Evolutionary conservation across 1,140 invertebrate species (phyloP).

Genomic region (Pseudachorutes palmiensis): DNA sequence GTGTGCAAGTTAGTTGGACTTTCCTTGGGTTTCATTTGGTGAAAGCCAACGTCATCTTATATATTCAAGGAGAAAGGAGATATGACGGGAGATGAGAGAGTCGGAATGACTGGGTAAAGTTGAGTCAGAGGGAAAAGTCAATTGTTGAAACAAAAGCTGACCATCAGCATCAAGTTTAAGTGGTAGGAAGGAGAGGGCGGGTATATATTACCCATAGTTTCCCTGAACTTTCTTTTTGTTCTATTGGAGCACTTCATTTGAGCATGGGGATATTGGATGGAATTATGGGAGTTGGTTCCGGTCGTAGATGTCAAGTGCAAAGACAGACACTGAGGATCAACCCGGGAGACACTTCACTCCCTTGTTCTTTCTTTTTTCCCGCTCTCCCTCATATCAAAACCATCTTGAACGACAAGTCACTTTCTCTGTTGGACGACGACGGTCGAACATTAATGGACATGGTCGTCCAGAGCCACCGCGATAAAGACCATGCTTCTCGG

Average conservation of each 20-base stretch:
- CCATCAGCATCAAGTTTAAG: conserved; percentile 11
- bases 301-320: conserved; percentile 31
- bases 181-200: background rate
- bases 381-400: background rate
- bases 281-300: conserved; percentile 28
- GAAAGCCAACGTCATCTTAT: no score
- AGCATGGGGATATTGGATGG: conserved; percentile 10
- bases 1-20: no score
- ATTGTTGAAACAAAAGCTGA: conserved; percentile 7
- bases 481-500: background rate
- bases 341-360: background rate
- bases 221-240: background rate
- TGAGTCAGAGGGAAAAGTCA: no score
- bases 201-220: no score
- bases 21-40: no score
- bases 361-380: background rate
- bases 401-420: conserved; percentile 1
- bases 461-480: background rate
- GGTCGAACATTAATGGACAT: conserved; percentile 7
- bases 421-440: background rate
- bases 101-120: no score
- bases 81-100: no score
- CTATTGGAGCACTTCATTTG: conserved; percentile 15
- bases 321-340: conserved; percentile 25
- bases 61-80: no score